Evolutionary conservation across 2,113 vertebrate species (phyloP), one percentile per base, ranked within the genome.

Genomic region (Caracal caracal): DNA sequence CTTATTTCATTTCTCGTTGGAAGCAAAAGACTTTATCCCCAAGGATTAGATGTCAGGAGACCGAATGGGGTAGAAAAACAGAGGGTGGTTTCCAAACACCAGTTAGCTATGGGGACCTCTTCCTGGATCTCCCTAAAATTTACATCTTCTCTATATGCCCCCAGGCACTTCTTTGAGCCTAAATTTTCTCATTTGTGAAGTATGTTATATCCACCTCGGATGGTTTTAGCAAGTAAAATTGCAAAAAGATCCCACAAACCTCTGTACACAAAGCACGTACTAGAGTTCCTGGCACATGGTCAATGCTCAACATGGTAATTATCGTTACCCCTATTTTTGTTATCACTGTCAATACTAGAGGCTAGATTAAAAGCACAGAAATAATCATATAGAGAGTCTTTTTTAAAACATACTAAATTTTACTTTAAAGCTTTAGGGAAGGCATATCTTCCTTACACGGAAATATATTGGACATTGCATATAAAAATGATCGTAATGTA

Each of bases 371-470:
- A 89, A 90, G 40, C 20, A 66, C 43, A 88, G 61, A 75, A 56
- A 56, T 56, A 56, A 70, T 47, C 3, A 16, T 24, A 35, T 0
- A 24, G 13, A 10, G 17, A 92, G 70, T 68, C 47, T 71, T 78
- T 17, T 17, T 26, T 81, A 65, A 76, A 75, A 33, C 26, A 56
- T 10, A 9, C 17, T 63, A 43, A 22, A 37, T 87, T 93, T 94
- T 85, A 82, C 86, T 90, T 93, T 70, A 51, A 90, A 89, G 71
- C 30, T 56, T 81, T 59, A 26, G 13, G 51, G 88, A 90, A 70
- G 47, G 24, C 13, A 11, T 26, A 51, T 51, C 26, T 92, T 86
- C 40, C 19, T 51, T 19, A 10, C 22, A 17, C 8, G 47, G 53
- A 78, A 93, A 49, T 43, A 20, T 10, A n/a, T 11, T 53, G 24